Evolutionary conservation across 2,113 vertebrate species (phyloP), one percentile per base, ranked within the genome.

Genomic region (Nothobranchius furzeri): DNA sequence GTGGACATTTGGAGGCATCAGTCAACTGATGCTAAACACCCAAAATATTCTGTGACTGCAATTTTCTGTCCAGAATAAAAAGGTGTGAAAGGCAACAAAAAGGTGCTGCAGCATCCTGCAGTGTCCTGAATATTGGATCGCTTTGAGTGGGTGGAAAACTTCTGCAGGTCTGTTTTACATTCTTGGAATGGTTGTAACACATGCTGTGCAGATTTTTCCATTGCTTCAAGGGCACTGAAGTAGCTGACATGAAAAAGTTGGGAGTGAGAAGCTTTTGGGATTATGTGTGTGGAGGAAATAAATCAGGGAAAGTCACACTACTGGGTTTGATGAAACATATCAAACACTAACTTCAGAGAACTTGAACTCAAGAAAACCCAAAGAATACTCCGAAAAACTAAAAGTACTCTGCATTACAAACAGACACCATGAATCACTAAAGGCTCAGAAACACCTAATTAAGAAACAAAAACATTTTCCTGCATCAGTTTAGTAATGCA

Each of bases 1-100:
- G 67, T 55, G 67, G 76, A 40, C 75, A 58, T 65, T 73, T 42
- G 74, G 74, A 70, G 45, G 56, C 61, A 72, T 73, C 70, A 63
- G 56, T 84, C 82, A 69, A 17, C 47, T 40, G n/a, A 30, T 24
- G 36, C 35, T 45, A 62, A 76, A 64, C 20, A 65, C 51, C 24
- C 7, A 13, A 58, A 50, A 52, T 24, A 54, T 36, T 36, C 20
- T 8, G 47, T 0, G 2, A 8, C 62, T 12, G 68, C 42, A 45
- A 69, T 59, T 36, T 15, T 78, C 37, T 25, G 14, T 42, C 12
- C 40, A 46, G 43, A 68, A 36, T 24, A 17, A 60, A 25, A 58
- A 56, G 15, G 45, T 70, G 54, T 36, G 43, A 49, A 30, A 64
- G 47, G 17, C 9, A 37, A 7, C 8, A 12, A 30, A 40, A 58